phyloP scores from a whole-genome alignment of 2,113 vertebrate species.

The Alouatta palliata region DNA sequence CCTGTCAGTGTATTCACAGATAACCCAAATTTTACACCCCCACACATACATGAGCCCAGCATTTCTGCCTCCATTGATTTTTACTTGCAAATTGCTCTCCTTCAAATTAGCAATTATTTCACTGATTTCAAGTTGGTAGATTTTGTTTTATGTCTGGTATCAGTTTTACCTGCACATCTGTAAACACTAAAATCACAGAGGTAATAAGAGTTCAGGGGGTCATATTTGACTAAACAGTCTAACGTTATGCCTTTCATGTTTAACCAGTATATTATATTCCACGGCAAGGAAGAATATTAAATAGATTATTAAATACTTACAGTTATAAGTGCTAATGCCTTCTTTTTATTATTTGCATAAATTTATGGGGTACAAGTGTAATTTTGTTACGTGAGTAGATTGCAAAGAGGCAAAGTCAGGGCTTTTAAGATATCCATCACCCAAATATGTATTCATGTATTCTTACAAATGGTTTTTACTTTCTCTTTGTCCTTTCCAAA shows the following conservation, averaged over 20 bases:
- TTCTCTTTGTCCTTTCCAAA: neutral
- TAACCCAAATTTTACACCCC: fast-evolving
- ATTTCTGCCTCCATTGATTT: neutral
- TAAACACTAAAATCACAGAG: neutral
- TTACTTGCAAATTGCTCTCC: neutral
- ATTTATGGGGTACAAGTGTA: neutral
- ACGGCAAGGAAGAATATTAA: neutral
- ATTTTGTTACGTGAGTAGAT: neutral
- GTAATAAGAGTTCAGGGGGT: neutral
- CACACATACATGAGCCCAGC: neutral
- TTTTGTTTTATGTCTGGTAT: neutral
- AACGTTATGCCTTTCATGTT: neutral
- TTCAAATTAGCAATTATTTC: neutral
- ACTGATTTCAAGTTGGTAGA: neutral
- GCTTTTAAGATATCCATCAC: neutral
- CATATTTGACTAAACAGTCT: neutral
- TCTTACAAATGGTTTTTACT: neutral
- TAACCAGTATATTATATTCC: neutral
- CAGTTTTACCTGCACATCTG: neutral
- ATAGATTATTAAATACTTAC: neutral
- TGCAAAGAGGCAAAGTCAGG: neutral
- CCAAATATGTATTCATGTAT: neutral
- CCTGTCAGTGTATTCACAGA: neutral
- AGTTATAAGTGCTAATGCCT: neutral
- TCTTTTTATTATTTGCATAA: neutral